A percentile compares a stretch with the other conserved stretches of the same genome.
These are phyloP conservation scores for Eutolmus rufibarbis DNA, from an alignment of 2,888 invertebrate species.

Conservation along the genomic window DNA sequence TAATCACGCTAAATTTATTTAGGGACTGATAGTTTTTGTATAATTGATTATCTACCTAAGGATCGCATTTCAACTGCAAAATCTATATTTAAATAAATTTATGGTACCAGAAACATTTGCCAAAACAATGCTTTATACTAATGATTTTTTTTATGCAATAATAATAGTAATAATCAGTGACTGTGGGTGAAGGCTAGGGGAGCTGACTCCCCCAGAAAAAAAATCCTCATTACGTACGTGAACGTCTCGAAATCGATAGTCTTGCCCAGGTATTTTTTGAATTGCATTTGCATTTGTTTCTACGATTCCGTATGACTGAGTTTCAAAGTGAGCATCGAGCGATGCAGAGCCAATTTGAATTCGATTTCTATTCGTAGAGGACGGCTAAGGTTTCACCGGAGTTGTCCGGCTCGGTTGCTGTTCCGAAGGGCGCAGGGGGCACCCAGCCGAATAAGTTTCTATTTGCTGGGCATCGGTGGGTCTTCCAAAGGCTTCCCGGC, in stretches of 20 bases:
- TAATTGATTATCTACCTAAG: no score
- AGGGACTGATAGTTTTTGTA: no score
- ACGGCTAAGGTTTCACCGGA: slow-evolving; percentile 2
- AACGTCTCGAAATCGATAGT: background rate
- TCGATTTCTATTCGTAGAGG: slow-evolving; percentile 20
- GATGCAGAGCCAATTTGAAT: slow-evolving; percentile 15
- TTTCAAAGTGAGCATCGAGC: slow-evolving; percentile 30
- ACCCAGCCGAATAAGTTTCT: background rate
- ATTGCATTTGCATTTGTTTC: slow-evolving; percentile 34
- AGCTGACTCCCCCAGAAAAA: background rate
- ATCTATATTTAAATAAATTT: no score
- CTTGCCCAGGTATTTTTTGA: background rate
- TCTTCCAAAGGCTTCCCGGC: slow-evolving; percentile 23
- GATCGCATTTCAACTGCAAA: no score
- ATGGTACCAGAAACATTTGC: no score
- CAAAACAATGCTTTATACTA: no score
- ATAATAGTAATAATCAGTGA: background rate
- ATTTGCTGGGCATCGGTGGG: background rate
- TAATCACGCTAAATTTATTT: no score
- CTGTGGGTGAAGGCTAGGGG: background rate
- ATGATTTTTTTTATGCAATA: no score
- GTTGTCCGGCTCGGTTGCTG: background rate
- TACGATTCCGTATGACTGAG: slow-evolving; percentile 30
- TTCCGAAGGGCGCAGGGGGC: background rate
- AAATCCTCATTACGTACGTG: background rate